Percentiles rank a stretch among this genome's conserved stretches.
phyloP scores from a whole-genome alignment of 2,113 vertebrate genomes.

The Syngnathus scovelli region DNA sequence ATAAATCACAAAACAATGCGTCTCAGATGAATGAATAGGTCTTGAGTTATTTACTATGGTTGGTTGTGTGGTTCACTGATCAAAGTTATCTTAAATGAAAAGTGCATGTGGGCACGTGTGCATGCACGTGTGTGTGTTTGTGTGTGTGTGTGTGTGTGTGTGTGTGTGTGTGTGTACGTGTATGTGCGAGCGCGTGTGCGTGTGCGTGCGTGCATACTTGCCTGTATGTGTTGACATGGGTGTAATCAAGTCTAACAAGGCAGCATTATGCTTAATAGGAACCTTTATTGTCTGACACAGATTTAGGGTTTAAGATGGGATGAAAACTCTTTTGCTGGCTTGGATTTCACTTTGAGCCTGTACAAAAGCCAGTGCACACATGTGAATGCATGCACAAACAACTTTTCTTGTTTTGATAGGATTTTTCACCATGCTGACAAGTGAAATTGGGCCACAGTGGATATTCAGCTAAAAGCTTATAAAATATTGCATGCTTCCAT shows the following conservation, averaged over 20 bases:
- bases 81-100: constrained; percentile 26
- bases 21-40: neutral
- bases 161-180: neutral
- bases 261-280: constrained; percentile 48
- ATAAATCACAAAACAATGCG: neutral
- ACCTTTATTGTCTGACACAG: constrained; percentile 48
- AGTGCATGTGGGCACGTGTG: neutral
- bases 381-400: constrained; percentile 26
- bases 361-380: neutral
- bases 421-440: constrained; percentile 67
- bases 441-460: constrained; percentile 57
- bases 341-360: constrained; percentile 30
- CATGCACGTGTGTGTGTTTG: too few relatives aligned
- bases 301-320: constrained; percentile 51
- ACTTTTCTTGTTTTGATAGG: constrained; percentile 26
- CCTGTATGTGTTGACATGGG: constrained; percentile 46
- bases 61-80: constrained; percentile 11
- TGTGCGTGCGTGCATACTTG: constrained; percentile 25
- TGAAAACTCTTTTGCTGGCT: constrained; percentile 53
- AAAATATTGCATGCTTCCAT: constrained; percentile 61
- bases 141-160: constrained; percentile 5
- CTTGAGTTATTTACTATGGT: neutral
- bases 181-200: neutral
- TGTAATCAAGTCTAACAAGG: constrained; percentile 45
- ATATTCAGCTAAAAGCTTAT: constrained; percentile 64